Base-by-base conservation (phyloP, 1,140 invertebrate genomes). In the Portunus trituberculatus region DNA sequence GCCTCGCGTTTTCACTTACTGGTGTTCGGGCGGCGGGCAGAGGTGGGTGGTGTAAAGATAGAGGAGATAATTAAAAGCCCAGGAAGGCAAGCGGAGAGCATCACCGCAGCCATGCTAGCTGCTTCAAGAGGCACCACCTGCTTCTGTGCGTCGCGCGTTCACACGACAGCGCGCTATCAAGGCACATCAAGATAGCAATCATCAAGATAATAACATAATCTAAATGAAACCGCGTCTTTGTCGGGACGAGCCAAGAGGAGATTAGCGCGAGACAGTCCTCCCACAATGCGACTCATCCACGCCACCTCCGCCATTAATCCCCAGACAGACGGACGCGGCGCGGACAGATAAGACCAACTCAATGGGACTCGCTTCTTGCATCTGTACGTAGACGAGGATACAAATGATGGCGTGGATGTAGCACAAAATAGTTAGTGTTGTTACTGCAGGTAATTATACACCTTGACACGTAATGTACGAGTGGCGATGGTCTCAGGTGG, bases 361-460 rank as follows among this genome's bases (percentile, higher is more conserved):
- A 20, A 76, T 76, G 67, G 12, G 67, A n/a, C 67, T 0, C 67
- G 32, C 52, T 76, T 10, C 25, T 31, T 12, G 48, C 31, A 31
- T n/a, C 46, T 93, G 32, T n/a, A 7, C 48, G 39, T 67, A 84
- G 8, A 84, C 14, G 83, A 39, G 32, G 76, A 93, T 93, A 84
- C 82, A 92, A 86, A 93, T 93, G 67, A 76, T 46, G 39, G 25
- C 82, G 76, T 52, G 20, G 46, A 83, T 93, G 91, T 93, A 2
- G 76, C 91, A 39, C 20, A 52, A 93, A 93, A 93, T 84, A 84
- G 32, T 83, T 92, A 39, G 91, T 46, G 91, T 84, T 67, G 32
- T 83, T 92, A 39, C 48, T 46, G 91, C 6, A 28, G 82, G 91
- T 48, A 46, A 93, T 93, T 84, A 48, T 86, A 31, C 0, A 28